phyloP scores from a whole-genome alignment of 2,888 invertebrate genomes.

The Carabus problematicus region DNA sequence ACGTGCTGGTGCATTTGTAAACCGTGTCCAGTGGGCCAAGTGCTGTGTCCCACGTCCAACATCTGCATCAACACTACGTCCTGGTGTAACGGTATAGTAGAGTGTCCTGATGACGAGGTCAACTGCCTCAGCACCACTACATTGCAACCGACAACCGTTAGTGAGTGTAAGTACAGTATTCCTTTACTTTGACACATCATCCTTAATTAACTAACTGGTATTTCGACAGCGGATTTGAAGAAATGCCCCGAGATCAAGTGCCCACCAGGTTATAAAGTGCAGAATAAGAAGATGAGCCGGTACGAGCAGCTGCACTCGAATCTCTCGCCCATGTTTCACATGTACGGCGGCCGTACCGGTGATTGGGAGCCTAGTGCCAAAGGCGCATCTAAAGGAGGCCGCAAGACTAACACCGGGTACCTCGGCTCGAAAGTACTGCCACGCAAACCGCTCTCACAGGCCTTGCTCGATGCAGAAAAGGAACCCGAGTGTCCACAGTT shows the following conservation, averaged over 20 bases:
- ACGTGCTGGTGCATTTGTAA: conserved; percentile 77
- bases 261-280: conserved; percentile 61
- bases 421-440: conserved; percentile 19
- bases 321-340: conserved; percentile 61
- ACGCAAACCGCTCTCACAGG: conserved; percentile 9
- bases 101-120: conserved; percentile 84
- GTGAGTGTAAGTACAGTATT: background rate
- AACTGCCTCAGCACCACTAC: conserved; percentile 62
- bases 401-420: background rate
- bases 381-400: conserved; percentile 56
- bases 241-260: conserved; percentile 61
- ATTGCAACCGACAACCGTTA: background rate
- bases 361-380: conserved; percentile 49
- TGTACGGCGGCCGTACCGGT: conserved; percentile 38
- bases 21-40: conserved; percentile 71
- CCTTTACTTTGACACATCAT: too few relatives aligned
- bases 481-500: conserved; percentile 62
- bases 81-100: conserved; percentile 84
- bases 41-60: conserved; percentile 76
- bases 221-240: conserved; percentile 30
- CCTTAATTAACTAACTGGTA: too few relatives aligned
- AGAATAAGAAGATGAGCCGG: conserved; percentile 50
- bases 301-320: conserved; percentile 52
- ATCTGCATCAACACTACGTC: conserved; percentile 71
- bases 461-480: conserved; percentile 52